These are phyloP conservation scores for Rhimphoctona megacephalus DNA, from an alignment of 2,888 invertebrate species.

Conservation along the genomic window DNA sequence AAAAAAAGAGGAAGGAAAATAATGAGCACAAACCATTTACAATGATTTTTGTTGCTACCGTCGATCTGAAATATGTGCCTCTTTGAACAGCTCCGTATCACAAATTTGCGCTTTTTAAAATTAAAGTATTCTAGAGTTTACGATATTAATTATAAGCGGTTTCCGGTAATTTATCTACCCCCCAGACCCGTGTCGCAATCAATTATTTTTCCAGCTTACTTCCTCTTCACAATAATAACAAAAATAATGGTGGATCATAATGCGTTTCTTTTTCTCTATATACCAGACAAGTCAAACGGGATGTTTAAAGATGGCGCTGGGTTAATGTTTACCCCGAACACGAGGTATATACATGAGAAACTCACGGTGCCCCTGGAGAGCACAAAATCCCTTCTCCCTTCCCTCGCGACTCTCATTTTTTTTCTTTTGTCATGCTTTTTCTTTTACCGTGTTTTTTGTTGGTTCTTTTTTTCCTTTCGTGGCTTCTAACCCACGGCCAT, in stretches of 20 bases:
- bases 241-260: slow-evolving; percentile 22
- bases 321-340: slow-evolving; percentile 73
- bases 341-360: slow-evolving; percentile 28
- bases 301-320: slow-evolving; percentile 79
- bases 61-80: neutral
- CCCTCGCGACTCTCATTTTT: slow-evolving; percentile 54
- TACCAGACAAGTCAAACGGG: slow-evolving; percentile 66
- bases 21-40: slow-evolving; percentile 8
- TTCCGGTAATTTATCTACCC: slow-evolving; percentile 7
- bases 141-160: neutral
- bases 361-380: slow-evolving; percentile 3
- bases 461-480: slow-evolving; percentile 50
- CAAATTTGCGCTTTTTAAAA: neutral
- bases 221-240: slow-evolving; percentile 41
- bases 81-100: neutral
- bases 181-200: neutral
- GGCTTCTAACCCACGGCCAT: slow-evolving; percentile 65
- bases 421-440: slow-evolving; percentile 58
- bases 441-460: slow-evolving; percentile 33
- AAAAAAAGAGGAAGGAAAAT: slow-evolving; percentile 32
- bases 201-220: slow-evolving; percentile 3
- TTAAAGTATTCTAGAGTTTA: neutral
- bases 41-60: slow-evolving; percentile 3
- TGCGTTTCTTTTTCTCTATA: neutral
- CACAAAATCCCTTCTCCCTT: slow-evolving; percentile 32